Percentiles rank a stretch among this genome's conserved stretches.
Evolutionary conservation across 2,113 vertebrate genomes (phyloP).

Genomic region (Microtus richardsoni): DNA sequence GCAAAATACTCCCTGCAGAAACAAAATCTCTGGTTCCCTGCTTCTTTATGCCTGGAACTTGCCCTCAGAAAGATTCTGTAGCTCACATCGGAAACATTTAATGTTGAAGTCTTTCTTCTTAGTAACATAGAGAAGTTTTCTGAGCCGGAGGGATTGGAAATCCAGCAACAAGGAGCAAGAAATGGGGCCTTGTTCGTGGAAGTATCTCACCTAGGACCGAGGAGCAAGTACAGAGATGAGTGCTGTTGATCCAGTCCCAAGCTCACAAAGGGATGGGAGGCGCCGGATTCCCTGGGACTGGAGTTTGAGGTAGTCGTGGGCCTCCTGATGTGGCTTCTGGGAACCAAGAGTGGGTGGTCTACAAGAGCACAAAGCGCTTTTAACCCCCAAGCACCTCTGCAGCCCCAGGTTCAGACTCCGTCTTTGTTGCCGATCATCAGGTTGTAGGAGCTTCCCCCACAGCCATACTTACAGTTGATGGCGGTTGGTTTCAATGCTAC

Average conservation of each 20-base stretch:
- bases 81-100: background rate
- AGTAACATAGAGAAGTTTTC: background rate
- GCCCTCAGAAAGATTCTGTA: background rate
- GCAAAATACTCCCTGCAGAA: background rate
- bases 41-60: background rate
- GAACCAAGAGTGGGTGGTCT: too few relatives aligned
- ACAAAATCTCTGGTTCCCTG: background rate
- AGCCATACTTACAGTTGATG: background rate
- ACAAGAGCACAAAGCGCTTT: too few relatives aligned
- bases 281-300: background rate
- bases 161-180: background rate
- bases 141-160: background rate
- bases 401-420: background rate
- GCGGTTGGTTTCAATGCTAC: background rate
- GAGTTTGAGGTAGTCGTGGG: background rate
- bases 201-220: background rate
- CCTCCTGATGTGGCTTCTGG: background rate
- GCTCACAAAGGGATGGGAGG: background rate
- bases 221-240: background rate
- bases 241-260: background rate
- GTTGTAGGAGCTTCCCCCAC: background rate
- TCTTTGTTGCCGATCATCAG: background rate
- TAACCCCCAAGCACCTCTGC: background rate
- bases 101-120: background rate
- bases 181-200: background rate